Percentiles rank a stretch among this genome's conserved stretches.
Evolutionary conservation across 2,797 vertebrate species (phyloP).

Genomic region (Cryptoblepharus egeriae): DNA sequence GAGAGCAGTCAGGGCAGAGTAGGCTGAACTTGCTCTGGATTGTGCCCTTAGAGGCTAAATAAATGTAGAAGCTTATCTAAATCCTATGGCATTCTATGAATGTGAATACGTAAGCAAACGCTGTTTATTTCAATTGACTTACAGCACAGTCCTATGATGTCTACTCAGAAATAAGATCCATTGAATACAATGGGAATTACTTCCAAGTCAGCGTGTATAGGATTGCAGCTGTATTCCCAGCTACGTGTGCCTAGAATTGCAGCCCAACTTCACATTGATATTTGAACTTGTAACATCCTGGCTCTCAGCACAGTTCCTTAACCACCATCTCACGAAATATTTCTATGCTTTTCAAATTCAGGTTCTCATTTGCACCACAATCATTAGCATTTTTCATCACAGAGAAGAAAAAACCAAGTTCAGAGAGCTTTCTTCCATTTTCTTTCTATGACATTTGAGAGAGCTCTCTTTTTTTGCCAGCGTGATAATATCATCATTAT

Average conservation of each 20-base stretch:
- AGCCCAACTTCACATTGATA: not conserved
- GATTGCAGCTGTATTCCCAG: not conserved
- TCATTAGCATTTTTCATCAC: conserved; percentile 60
- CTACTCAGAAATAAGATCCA: too few species aligned
- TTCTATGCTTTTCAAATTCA: conserved; percentile 68
- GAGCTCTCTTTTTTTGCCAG: conserved; percentile 63
- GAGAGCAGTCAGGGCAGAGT: too few species aligned
- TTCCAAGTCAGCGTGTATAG: too few species aligned
- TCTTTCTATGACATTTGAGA: conserved; percentile 75
- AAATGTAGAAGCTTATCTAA: not conserved
- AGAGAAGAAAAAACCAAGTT: conserved; percentile 65
- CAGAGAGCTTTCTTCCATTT: conserved; percentile 67
- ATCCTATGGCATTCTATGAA: too few species aligned
- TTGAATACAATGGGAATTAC: too few species aligned
- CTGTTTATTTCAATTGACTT: too few species aligned
- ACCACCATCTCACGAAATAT: conserved; percentile 33
- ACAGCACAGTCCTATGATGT: too few species aligned
- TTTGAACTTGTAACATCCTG: not conserved
- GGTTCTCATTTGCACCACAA: conserved; percentile 54
- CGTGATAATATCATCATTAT: conserved; percentile 73
- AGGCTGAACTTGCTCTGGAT: too few species aligned
- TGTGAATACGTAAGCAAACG: too few species aligned
- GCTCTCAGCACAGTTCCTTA: not conserved
- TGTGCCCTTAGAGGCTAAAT: too few species aligned
- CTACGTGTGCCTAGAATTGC: too few species aligned